Conservation (phyloP, 2,113 vertebrate species). For the Pseudolaguvia tuberculata region DNA sequence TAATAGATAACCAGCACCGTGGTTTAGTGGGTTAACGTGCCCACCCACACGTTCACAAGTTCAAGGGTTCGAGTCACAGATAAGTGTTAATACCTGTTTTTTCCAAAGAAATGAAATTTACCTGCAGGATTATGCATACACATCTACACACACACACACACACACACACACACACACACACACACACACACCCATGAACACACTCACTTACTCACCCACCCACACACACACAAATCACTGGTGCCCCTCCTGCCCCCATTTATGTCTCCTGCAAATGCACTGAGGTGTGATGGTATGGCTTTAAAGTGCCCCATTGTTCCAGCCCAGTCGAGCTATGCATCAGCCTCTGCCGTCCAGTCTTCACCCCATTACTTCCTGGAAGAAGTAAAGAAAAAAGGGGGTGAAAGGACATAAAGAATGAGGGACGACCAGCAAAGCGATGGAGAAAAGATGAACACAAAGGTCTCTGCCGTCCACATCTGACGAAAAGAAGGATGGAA, state of each 20-base stretch:
- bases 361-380: slow-evolving; percentile 61
- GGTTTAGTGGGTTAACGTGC: no score
- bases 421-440: slow-evolving; percentile 32
- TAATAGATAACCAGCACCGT: no score
- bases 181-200: slow-evolving; percentile 32
- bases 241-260: slow-evolving; percentile 30
- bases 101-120: background rate
- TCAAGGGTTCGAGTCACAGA: no score
- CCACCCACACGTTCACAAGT: no score
- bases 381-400: slow-evolving; percentile 53
- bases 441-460: slow-evolving; percentile 34
- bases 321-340: slow-evolving; percentile 61
- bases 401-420: slow-evolving; percentile 44
- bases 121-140: background rate
- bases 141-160: no score
- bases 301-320: slow-evolving; percentile 64
- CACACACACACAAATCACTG: slow-evolving; percentile 30
- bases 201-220: background rate
- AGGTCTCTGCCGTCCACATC: slow-evolving; percentile 58
- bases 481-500: slow-evolving; percentile 54
- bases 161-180: no score
- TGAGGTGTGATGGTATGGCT: slow-evolving; percentile 61
- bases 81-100: background rate
- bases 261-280: slow-evolving; percentile 52
- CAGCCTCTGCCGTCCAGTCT: slow-evolving; percentile 52